phyloP scores from a whole-genome alignment of 2,888 invertebrate species.

The Epistrophella euchroma region DNA sequence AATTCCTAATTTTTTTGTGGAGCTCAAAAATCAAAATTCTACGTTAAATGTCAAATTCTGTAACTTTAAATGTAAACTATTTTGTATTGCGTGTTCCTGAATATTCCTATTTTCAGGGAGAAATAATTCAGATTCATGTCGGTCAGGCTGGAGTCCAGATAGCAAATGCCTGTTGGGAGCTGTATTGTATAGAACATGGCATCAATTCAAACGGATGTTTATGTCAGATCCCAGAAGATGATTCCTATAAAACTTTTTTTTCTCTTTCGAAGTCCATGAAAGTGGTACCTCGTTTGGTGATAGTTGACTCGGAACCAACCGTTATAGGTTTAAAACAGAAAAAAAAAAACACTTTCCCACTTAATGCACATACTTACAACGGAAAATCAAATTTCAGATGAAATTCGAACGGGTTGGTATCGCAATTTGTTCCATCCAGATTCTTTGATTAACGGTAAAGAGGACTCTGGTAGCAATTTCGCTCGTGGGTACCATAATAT shows the following conservation, averaged over 20 bases:
- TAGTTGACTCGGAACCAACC: constrained; percentile 95
- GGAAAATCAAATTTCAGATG: constrained; percentile 84
- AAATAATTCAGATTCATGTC: constrained; percentile 91
- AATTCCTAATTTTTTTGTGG: background rate
- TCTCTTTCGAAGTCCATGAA: constrained; percentile 85
- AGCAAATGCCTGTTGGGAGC: constrained; percentile 92
- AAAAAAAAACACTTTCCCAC: background rate
- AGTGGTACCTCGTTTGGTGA: constrained; percentile 92
- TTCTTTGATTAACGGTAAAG: constrained; percentile 91
- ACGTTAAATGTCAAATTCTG: constrained; percentile 24
- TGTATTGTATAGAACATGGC: constrained; percentile 91
- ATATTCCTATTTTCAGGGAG: constrained; percentile 80
- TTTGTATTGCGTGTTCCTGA: background rate
- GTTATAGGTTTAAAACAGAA: constrained; percentile 87
- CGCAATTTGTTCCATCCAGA: constrained; percentile 90
- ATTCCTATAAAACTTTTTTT: constrained; percentile 80
- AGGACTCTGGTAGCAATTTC: constrained; percentile 94
- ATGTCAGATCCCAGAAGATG: constrained; percentile 79
- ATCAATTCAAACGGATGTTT: constrained; percentile 88
- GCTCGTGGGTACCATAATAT: constrained; percentile 92
- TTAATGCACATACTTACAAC: no score
- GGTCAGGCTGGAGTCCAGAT: constrained; percentile 93
- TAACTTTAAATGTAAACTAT: background rate
- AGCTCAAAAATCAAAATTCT: background rate
- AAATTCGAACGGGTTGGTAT: constrained; percentile 89